Percentiles rank a stretch among this genome's conserved stretches.
Conservation (phyloP, 2,113 vertebrate genomes). For the Lamprotornis superbus region DNA sequence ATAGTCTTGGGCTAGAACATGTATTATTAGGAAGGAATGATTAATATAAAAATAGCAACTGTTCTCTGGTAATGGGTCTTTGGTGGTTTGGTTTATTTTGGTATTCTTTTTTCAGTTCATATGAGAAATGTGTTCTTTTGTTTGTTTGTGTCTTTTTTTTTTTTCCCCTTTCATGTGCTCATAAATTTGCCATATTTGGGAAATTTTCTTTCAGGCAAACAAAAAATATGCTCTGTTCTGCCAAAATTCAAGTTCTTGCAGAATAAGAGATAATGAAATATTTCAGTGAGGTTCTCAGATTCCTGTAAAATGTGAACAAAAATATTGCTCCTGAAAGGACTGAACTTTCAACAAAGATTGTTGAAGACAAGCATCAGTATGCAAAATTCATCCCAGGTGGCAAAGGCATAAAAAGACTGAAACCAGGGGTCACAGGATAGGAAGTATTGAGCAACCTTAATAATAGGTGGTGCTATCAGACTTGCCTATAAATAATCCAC, state of each 20-base stretch:
- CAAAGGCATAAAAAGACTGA: not conserved
- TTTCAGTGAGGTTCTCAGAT: not conserved
- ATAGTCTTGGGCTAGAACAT: not conserved
- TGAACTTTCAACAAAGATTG: not conserved
- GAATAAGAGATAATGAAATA: not conserved
- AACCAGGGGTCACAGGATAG: not conserved
- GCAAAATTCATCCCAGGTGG: not conserved
- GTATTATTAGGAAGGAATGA: not conserved
- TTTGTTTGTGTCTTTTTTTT: too few relatives aligned
- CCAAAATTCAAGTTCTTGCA: not conserved
- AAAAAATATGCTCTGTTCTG: not conserved
- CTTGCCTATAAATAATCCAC: conserved; percentile 47
- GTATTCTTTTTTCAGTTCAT: not conserved
- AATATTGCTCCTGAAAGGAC: not conserved
- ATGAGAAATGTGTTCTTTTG: not conserved
- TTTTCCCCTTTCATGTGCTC: rapidly evolving
- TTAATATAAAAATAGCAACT: not conserved
- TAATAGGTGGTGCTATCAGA: conserved; percentile 32
- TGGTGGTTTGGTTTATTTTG: not conserved
- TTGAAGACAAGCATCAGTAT: not conserved
- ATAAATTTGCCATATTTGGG: not conserved
- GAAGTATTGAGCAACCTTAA: conserved; percentile 27
- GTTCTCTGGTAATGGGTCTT: not conserved
- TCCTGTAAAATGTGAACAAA: not conserved
- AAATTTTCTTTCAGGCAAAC: not conserved